Percentiles rank a stretch among this genome's conserved stretches.
Evolutionary conservation across 2,888 invertebrate genomes (phyloP).

Genomic region (Noctua janthina): DNA sequence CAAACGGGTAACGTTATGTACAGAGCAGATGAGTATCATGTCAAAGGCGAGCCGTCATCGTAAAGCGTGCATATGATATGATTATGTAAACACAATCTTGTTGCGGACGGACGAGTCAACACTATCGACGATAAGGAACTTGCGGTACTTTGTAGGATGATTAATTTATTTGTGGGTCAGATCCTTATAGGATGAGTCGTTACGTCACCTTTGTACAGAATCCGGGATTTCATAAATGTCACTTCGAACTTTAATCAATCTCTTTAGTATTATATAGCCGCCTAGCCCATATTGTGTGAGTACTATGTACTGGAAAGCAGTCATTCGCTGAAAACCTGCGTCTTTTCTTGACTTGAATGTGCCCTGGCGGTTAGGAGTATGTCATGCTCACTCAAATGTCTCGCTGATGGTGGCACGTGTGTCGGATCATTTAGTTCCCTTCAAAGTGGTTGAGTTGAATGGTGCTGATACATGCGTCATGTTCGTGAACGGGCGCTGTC

Average conservation of each 20-base stretch:
- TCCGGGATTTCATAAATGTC: not conserved
- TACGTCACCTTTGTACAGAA: not conserved
- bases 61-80: conserved; percentile 67
- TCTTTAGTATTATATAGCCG: too few relatives aligned
- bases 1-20: conserved; percentile 52
- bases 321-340: too few relatives aligned
- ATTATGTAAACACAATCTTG: conserved; percentile 70
- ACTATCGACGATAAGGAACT: conserved; percentile 53
- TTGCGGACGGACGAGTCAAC: conserved; percentile 54
- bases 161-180: conserved; percentile 55
- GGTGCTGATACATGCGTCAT: too few relatives aligned
- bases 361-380: too few relatives aligned
- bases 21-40: conserved; percentile 64
- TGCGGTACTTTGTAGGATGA: conserved; percentile 23
- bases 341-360: too few relatives aligned
- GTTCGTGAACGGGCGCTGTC: too few relatives aligned
- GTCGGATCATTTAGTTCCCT: too few relatives aligned
- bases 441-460: too few relatives aligned
- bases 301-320: too few relatives aligned
- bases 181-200: conserved; percentile 9
- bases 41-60: conserved; percentile 60
- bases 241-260: not conserved
- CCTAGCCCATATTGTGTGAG: too few relatives aligned
- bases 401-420: too few relatives aligned
- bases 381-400: too few relatives aligned